Base-by-base conservation (phyloP, 2,888 invertebrate species). In the Argyra leucocephala region DNA sequence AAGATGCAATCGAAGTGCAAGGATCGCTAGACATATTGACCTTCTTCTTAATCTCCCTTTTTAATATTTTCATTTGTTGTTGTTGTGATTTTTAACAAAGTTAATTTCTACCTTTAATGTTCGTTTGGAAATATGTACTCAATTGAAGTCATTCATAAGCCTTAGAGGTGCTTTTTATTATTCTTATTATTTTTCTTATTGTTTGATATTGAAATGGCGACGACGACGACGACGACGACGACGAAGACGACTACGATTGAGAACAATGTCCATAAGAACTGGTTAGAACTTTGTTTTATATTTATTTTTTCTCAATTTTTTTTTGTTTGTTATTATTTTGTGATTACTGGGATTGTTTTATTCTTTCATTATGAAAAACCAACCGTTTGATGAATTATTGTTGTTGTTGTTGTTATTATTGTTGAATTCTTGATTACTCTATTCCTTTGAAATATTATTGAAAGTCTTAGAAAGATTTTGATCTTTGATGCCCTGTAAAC, bases 11-110 rank as follows among this genome's bases (percentile, higher is more conserved):
- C 48, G 18, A 48, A 48, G 48, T 48, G 48, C 48, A 48, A 15
- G 48, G 48, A 48, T 48, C 48, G 48, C 59, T 59, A 59, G 59
- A 59, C 59, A 59, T 59, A 22, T 59, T 59, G 59, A 59, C 59
- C 59, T 59, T 59, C 59, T 59, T 59, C 59, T 59, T n/a, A n/a
- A n/a, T 22, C 22, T 57, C 23, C 23, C 59, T 59, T 59, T 59
- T 23, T 48, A 48, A 48, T 48, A 48, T 48, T 48, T 48, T n/a
- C 48, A 18, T 48, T 48, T 48, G 5, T 12, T 37, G 5, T 48
- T 15, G 48, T 48, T 48, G 4, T 48, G 48, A 48, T 48, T 48
- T 48, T 48, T 48, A 18, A 18, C 5, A 12, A 15, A 12, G 18
- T 48, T 48, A 2, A 12, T 48, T 48, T 48, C 48, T 12, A 48